Conservation (phyloP, 2,113 vertebrate species). For the Bubo scandiacus region DNA sequence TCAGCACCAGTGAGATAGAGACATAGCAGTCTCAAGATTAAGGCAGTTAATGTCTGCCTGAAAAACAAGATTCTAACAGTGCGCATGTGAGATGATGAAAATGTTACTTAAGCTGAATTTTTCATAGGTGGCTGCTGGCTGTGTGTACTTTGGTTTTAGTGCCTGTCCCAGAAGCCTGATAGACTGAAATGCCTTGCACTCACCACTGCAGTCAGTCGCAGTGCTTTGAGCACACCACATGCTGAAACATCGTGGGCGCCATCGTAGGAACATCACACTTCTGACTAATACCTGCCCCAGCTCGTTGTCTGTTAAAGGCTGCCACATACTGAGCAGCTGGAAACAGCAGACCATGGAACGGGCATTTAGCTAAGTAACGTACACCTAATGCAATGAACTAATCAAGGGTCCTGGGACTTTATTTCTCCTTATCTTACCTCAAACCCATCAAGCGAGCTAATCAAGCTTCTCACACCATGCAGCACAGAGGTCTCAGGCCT, state of each 20-base stretch:
- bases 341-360: background rate
- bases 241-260: background rate
- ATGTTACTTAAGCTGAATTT: background rate
- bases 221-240: background rate
- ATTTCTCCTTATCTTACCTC: background rate
- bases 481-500: background rate
- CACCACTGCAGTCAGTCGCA: background rate
- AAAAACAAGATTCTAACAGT: background rate
- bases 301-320: background rate
- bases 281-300: background rate
- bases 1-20: background rate
- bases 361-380: background rate
- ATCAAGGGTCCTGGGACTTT: background rate
- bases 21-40: background rate
- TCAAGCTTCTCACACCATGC: background rate
- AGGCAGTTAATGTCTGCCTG: background rate
- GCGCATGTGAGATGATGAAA: background rate
- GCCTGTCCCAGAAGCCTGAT: background rate
- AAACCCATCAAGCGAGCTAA: background rate
- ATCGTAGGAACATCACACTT: background rate
- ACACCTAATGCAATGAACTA: background rate
- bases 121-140: background rate
- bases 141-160: background rate
- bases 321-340: background rate
- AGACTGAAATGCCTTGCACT: fast-evolving